phyloP scores from a whole-genome alignment of 2,888 invertebrate genomes.

The Sericinus montela region DNA sequence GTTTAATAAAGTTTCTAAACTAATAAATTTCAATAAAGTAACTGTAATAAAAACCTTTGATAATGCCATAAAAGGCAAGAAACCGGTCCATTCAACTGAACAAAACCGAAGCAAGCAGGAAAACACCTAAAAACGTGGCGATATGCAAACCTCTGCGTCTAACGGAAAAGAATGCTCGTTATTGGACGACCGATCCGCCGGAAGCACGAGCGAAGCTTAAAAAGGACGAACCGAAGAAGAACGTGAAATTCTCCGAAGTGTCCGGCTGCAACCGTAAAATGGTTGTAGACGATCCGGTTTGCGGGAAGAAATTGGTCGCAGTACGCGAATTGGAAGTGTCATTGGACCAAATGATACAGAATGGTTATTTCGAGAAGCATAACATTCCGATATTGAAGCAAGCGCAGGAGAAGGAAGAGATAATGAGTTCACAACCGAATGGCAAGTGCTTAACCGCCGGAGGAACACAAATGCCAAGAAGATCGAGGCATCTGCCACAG shows the following conservation, averaged over 20 bases:
- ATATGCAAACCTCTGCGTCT: conserved; percentile 66
- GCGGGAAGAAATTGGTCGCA: conserved; percentile 64
- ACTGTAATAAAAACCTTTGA: too few relatives aligned
- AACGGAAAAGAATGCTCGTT: conserved; percentile 58
- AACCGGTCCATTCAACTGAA: conserved; percentile 28
- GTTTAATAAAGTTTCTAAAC: too few relatives aligned
- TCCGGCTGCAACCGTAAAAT: conserved; percentile 70
- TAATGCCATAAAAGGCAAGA: too few relatives aligned
- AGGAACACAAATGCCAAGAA: conserved; percentile 42
- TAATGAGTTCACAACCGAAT: conserved; percentile 48
- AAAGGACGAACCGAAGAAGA: conserved; percentile 67
- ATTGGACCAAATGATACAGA: conserved; percentile 73
- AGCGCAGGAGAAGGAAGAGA: conserved; percentile 43
- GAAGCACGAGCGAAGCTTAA: conserved; percentile 46
- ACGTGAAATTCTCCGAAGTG: conserved; percentile 74
- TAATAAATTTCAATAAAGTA: too few relatives aligned
- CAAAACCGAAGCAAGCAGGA: conserved; percentile 20
- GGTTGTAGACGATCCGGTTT: conserved; percentile 66
- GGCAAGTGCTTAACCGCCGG: conserved; percentile 58
- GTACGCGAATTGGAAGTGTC: conserved; percentile 72
- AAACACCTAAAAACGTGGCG: conserved; percentile 57
- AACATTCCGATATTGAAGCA: conserved; percentile 64
- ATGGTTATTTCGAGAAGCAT: conserved; percentile 72
- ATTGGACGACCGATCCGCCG: conserved; percentile 64
- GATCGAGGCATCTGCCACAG: conserved; percentile 65